These are phyloP conservation scores for Fopius arisanus DNA, from an alignment of 1,140 invertebrate genomes.

Conservation along the genomic window DNA sequence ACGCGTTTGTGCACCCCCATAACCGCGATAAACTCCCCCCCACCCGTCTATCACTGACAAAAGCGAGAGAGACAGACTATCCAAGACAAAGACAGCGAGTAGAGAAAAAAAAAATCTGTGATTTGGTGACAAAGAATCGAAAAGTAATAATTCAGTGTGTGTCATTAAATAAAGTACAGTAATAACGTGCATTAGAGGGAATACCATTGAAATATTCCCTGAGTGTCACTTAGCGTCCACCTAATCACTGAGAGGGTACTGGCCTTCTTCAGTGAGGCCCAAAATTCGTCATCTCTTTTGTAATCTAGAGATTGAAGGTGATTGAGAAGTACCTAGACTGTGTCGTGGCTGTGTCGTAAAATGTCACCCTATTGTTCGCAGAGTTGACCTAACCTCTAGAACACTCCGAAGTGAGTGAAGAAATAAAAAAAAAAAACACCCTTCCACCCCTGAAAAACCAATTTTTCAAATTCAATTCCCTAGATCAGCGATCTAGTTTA, in stretches of 20 bases:
- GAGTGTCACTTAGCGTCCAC: neutral
- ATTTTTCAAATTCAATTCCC: neutral
- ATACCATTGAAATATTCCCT: too few relatives aligned
- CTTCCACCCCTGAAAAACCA: neutral
- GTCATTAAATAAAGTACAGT: neutral
- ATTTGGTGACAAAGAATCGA: neutral
- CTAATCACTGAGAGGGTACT: too few relatives aligned
- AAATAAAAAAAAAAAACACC: too few relatives aligned
- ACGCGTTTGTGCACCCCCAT: neutral
- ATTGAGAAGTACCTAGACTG: too few relatives aligned
- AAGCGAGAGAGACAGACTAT: neutral
- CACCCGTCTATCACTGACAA: neutral
- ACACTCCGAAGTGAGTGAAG: neutral
- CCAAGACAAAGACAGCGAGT: neutral
- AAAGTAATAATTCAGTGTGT: neutral
- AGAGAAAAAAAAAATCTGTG: neutral
- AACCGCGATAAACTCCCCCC: neutral
- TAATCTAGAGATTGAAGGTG: neutral
- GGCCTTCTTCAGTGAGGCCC: neutral
- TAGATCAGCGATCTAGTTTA: too few relatives aligned
- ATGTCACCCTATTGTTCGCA: neutral
- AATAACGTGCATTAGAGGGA: too few relatives aligned
- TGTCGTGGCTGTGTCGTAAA: neutral
- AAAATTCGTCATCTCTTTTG: neutral
- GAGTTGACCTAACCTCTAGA: conserved; percentile 31